Evolutionary conservation across 2,797 vertebrate genomes (phyloP).

Genomic region (Rhynchotus rufescens): DNA sequence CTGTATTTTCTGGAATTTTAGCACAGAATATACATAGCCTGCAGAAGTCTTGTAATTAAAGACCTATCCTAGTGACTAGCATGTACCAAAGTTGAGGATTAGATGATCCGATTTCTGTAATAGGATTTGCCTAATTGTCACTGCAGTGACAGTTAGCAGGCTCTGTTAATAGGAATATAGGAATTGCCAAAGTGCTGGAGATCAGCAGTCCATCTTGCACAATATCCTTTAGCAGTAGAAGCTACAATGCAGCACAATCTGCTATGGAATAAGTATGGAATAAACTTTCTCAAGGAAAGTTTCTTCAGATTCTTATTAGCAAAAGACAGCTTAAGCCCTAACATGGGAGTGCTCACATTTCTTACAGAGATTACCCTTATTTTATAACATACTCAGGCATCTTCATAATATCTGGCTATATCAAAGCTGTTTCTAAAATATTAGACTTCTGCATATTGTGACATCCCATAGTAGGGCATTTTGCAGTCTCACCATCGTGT

Average conservation of each 20-base stretch:
- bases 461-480: neutral
- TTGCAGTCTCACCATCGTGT: neutral
- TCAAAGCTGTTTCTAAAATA: neutral
- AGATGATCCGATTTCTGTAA: slow-evolving; percentile 43
- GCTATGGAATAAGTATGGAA: neutral
- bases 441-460: neutral
- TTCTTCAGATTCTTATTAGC: neutral
- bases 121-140: slow-evolving; percentile 60
- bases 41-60: slow-evolving; percentile 15
- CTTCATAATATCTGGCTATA: neutral
- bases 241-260: neutral
- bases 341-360: neutral
- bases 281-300: neutral
- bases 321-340: neutral
- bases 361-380: neutral
- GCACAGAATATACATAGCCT: neutral
- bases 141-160: slow-evolving; percentile 6
- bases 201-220: neutral
- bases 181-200: neutral
- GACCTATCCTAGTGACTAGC: neutral
- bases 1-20: neutral
- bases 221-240: neutral
- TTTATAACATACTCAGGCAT: neutral
- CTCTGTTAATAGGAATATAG: neutral
- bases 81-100: slow-evolving; percentile 2